Percentiles rank a stretch among this genome's conserved stretches.
These are phyloP conservation scores for Scarus forsteni DNA, from an alignment of 2,797 vertebrate genomes.

Conservation along the genomic window DNA sequence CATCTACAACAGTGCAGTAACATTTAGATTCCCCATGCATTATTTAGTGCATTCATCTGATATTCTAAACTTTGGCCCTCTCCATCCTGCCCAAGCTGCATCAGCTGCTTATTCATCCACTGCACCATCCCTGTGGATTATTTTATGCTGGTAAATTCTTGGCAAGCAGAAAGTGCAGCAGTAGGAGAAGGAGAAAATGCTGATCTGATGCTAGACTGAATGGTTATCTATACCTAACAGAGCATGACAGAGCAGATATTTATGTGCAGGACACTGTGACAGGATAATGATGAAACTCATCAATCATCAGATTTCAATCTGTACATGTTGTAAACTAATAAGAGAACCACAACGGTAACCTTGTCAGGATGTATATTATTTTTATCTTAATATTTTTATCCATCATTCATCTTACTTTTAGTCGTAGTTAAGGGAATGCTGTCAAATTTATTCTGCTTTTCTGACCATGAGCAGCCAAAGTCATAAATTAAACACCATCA, in stretches of 20 bases:
- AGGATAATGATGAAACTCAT: slow-evolving; percentile 12
- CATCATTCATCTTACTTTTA: neutral
- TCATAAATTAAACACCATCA: neutral
- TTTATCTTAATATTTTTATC: neutral
- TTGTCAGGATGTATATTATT: slow-evolving; percentile 3
- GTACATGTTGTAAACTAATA: neutral
- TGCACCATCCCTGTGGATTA: slow-evolving; percentile 24
- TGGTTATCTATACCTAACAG: slow-evolving; percentile 31
- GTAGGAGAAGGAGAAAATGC: slow-evolving; percentile 25
- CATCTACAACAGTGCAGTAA: neutral
- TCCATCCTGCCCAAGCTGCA: neutral
- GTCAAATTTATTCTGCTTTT: too few species aligned
- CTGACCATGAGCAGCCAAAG: too few species aligned
- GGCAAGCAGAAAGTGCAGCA: slow-evolving; percentile 42
- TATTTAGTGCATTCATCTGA: neutral
- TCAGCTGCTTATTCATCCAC: neutral
- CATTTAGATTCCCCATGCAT: neutral
- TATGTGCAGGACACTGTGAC: neutral
- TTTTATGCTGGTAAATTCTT: slow-evolving; percentile 28
- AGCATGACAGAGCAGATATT: slow-evolving; percentile 15
- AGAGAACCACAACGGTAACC: slow-evolving; percentile 10
- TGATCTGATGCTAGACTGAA: slow-evolving; percentile 27
- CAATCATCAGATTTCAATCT: slow-evolving; percentile 9
- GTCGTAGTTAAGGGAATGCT: too few species aligned
- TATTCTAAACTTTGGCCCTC: neutral